These are phyloP conservation scores for Apteryx mantelli DNA, from an alignment of 2,113 vertebrate genomes.

Conservation along the genomic window DNA sequence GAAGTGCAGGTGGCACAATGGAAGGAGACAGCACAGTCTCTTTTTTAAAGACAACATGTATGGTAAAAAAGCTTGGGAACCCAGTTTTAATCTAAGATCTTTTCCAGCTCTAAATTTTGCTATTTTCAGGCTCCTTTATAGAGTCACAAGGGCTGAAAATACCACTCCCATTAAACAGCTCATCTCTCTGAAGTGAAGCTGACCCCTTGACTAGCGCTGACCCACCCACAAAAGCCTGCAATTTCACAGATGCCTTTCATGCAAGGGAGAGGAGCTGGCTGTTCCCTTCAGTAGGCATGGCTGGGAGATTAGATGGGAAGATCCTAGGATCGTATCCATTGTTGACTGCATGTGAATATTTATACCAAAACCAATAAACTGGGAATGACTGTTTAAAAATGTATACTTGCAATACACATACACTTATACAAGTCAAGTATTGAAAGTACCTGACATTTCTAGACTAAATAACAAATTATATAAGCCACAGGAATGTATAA, in stretches of 20 bases:
- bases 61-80: background rate
- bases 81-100: background rate
- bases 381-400: background rate
- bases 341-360: background rate
- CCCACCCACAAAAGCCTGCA: background rate
- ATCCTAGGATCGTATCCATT: background rate
- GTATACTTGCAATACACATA: background rate
- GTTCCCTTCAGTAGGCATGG: background rate
- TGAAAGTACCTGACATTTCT: conserved; percentile 44
- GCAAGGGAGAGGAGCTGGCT: background rate
- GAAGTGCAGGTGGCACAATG: background rate
- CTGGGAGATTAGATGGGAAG: background rate
- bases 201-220: background rate
- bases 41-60: background rate
- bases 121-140: background rate
- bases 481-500: conserved; percentile 33
- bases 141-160: background rate
- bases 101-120: background rate
- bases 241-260: background rate
- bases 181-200: background rate
- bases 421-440: background rate
- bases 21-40: background rate
- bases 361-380: background rate
- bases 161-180: background rate
- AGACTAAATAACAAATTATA: conserved; percentile 23